Percentiles rank a stretch among this genome's conserved stretches.
Conservation (phyloP, 2,113 vertebrate genomes). For the Jacana jacana region DNA sequence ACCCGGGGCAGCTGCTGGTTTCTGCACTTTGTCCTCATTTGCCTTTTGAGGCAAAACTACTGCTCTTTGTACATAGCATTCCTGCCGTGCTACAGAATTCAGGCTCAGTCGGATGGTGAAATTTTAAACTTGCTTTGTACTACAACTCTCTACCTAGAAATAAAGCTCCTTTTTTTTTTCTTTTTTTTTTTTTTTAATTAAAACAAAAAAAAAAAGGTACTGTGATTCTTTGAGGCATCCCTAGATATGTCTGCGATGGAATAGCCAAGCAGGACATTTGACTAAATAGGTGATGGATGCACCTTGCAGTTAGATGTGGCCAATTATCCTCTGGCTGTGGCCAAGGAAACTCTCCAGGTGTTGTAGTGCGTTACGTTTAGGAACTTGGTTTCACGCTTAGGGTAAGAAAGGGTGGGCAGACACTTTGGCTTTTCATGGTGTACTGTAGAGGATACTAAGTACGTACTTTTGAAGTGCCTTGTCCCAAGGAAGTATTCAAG, state of each 20-base stretch:
- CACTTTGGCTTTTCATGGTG: not conserved
- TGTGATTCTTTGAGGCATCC: not conserved
- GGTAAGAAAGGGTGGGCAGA: not conserved
- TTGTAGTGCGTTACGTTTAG: not conserved
- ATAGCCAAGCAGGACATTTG: not conserved
- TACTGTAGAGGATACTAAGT: not conserved
- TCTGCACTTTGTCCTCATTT: not conserved
- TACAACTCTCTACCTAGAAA: not conserved
- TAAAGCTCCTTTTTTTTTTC: slow-evolving; percentile 10
- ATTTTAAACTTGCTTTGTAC: slow-evolving; percentile 8
- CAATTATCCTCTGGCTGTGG: not conserved
- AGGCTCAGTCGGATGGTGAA: not conserved
- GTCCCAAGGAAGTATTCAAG: not conserved
- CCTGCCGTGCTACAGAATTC: not conserved
- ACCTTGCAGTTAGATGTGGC: not conserved
- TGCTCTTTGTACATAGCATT: slow-evolving; percentile 44
- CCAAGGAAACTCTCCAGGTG: not conserved
- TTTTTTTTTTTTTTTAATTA: not conserved
- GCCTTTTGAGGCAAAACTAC: not conserved
- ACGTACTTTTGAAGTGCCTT: not conserved
- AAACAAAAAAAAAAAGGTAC: not conserved
- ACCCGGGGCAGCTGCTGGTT: not conserved
- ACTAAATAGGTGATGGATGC: not conserved
- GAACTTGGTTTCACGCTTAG: not conserved
- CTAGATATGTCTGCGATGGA: rapidly evolving